These are phyloP conservation scores for Glareola pratincola DNA, from an alignment of 2,113 vertebrate genomes.

Conservation along the genomic window DNA sequence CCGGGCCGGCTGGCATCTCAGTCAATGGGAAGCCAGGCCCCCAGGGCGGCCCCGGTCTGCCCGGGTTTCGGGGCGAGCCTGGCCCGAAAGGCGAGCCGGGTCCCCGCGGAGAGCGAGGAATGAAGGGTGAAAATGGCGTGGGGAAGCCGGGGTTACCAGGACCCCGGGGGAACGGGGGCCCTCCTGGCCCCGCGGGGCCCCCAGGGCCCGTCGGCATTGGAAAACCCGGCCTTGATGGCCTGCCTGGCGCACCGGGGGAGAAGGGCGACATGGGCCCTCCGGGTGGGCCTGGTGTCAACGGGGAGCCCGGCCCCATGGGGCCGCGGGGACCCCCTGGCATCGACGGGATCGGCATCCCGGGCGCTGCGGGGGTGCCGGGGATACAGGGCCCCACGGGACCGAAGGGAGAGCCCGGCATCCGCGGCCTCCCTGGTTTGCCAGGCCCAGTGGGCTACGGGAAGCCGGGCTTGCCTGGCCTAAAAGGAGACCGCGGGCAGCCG, in stretches of 20 bases:
- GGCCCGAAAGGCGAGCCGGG: slow-evolving; percentile 85
- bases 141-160: slow-evolving; percentile 88
- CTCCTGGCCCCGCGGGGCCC: slow-evolving; percentile 79
- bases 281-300: slow-evolving; percentile 79
- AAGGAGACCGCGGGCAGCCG: slow-evolving; percentile 88
- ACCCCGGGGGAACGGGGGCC: slow-evolving; percentile 82
- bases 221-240: slow-evolving; percentile 86
- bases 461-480: slow-evolving; percentile 86
- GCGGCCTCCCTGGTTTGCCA: slow-evolving; percentile 85
- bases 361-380: slow-evolving; percentile 84
- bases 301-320: slow-evolving; percentile 82
- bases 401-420: slow-evolving; percentile 87
- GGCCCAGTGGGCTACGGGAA: slow-evolving; percentile 90
- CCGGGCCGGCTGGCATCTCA: slow-evolving; percentile 91
- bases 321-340: slow-evolving; percentile 84
- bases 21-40: slow-evolving; percentile 93
- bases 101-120: slow-evolving; percentile 84
- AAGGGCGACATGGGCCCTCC: slow-evolving; percentile 87
- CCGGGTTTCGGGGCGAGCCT: slow-evolving; percentile 87
- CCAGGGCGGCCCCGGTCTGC: slow-evolving; percentile 83
- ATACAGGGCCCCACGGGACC: slow-evolving; percentile 80
- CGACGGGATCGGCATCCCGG: slow-evolving; percentile 84
- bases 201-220: slow-evolving; percentile 78
- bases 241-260: slow-evolving; percentile 81
- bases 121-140: slow-evolving; percentile 90